A percentile compares a stretch with the other conserved stretches of the same genome.
These are phyloP conservation scores for Carassius auratus DNA, from an alignment of 2,113 vertebrate genomes.

Conservation along the genomic window DNA sequence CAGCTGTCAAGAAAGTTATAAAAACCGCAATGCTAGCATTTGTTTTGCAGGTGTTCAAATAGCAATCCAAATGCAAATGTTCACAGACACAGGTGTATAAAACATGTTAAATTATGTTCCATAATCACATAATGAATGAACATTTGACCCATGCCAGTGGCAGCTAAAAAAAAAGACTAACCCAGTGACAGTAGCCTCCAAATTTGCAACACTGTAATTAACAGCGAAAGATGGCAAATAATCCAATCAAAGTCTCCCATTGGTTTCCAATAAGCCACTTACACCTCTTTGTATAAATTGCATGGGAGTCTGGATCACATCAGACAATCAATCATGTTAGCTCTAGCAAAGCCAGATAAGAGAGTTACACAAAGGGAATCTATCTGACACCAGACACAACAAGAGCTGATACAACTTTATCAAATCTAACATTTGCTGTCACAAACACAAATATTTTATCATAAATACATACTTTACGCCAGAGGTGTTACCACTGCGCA, in stretches of 20 bases:
- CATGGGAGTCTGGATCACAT: constrained; percentile 35
- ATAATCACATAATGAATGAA: neutral
- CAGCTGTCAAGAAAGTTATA: neutral
- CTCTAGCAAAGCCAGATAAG: constrained; percentile 30
- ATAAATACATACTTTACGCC: constrained; percentile 9
- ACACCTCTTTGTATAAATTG: constrained; percentile 40
- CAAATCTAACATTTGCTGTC: constrained; percentile 3
- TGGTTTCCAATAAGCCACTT: constrained; percentile 52
- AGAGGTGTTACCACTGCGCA: neutral
- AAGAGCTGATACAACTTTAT: constrained; percentile 19
- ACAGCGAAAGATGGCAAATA: constrained; percentile 39
- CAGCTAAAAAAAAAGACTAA: neutral
- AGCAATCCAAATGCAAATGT: neutral
- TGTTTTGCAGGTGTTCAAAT: neutral
- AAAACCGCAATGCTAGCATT: neutral
- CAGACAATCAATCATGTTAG: constrained; percentile 39
- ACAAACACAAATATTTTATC: constrained; percentile 1
- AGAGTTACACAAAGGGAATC: neutral
- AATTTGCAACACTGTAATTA: constrained; percentile 44
- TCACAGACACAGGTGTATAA: too few relatives aligned
- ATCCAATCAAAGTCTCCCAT: constrained; percentile 43
- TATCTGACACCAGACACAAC: neutral
- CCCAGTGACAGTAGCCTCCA: neutral
- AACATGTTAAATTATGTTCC: too few relatives aligned
- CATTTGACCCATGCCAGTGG: too few relatives aligned